Evolutionary conservation across 2,888 invertebrate genomes (phyloP).

Genomic region (Anorthoa munda): DNA sequence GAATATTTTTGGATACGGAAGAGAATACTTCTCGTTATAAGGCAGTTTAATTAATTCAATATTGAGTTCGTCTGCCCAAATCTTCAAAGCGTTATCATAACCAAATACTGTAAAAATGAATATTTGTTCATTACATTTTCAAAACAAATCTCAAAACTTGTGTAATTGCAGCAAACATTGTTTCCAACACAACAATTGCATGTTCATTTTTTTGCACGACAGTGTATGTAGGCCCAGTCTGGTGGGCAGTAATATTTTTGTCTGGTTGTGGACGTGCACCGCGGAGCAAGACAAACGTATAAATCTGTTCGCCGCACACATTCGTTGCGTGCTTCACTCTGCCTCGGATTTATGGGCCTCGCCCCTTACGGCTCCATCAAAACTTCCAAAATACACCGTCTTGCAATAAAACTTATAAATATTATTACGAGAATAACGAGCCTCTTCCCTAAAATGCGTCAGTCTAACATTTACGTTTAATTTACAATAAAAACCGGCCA

Average conservation of each 20-base stretch:
- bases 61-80: neutral
- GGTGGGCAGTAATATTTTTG: conserved; percentile 75
- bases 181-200: conserved; percentile 22
- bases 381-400: conserved; percentile 71
- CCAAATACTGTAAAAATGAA: no score
- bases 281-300: conserved; percentile 80
- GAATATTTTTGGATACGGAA: neutral
- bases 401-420: conserved; percentile 63
- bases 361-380: conserved; percentile 77
- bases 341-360: conserved; percentile 79
- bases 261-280: conserved; percentile 75
- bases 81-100: neutral
- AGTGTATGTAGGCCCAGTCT: conserved; percentile 27
- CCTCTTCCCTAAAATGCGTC: conserved; percentile 31
- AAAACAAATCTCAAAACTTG: conserved; percentile 6
- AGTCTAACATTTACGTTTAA: conserved; percentile 20
- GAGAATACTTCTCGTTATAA: neutral
- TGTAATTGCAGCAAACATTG: conserved; percentile 20
- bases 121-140: neutral
- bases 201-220: conserved; percentile 21
- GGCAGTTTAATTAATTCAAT: neutral
- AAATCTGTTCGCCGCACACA: conserved; percentile 82
- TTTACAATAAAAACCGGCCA: no score
- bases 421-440: conserved; percentile 57
- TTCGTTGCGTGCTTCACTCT: conserved; percentile 81